These are phyloP conservation scores for Mythimna ferrago DNA, from an alignment of 2,888 invertebrate species.

Conservation along the genomic window DNA sequence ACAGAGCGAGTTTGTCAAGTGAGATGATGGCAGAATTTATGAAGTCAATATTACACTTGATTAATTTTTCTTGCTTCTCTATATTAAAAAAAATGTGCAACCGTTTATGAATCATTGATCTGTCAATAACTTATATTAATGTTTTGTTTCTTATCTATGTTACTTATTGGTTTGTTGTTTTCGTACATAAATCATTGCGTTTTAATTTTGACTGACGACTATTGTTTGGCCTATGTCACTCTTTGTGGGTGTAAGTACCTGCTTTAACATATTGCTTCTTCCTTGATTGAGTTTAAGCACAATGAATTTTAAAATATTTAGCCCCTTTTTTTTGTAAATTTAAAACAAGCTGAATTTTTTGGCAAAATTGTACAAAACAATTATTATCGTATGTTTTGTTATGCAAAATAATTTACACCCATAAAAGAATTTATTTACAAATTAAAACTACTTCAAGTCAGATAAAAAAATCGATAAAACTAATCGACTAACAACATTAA, in stretches of 20 bases:
- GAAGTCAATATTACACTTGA: slow-evolving; percentile 12
- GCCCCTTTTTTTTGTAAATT: not conserved
- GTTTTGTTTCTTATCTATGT: not conserved
- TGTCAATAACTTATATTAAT: slow-evolving; percentile 7
- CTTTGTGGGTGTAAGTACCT: not conserved
- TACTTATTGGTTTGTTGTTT: slow-evolving; percentile 25
- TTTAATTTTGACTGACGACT: slow-evolving; percentile 26
- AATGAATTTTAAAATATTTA: not conserved
- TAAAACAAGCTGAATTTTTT: not conserved
- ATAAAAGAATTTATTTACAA: slow-evolving; percentile 16
- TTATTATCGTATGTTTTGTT: not conserved
- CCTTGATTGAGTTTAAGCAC: not conserved
- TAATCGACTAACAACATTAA: slow-evolving; percentile 18
- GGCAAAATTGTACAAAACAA: not conserved
- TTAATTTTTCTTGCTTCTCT: slow-evolving; percentile 15
- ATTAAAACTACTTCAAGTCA: slow-evolving; percentile 21
- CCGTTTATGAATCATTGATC: slow-evolving; percentile 13
- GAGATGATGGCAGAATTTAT: slow-evolving; percentile 25
- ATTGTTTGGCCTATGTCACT: slow-evolving; percentile 3
- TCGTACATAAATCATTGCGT: slow-evolving; percentile 13
- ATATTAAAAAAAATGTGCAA: slow-evolving; percentile 13
- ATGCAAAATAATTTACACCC: not conserved
- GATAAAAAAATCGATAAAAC: slow-evolving; percentile 29
- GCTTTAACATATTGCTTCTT: not conserved
- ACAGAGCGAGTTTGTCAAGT: slow-evolving; percentile 32